Base-by-base conservation (phyloP, 2,797 vertebrate species). In the Poliocrania exsul region DNA sequence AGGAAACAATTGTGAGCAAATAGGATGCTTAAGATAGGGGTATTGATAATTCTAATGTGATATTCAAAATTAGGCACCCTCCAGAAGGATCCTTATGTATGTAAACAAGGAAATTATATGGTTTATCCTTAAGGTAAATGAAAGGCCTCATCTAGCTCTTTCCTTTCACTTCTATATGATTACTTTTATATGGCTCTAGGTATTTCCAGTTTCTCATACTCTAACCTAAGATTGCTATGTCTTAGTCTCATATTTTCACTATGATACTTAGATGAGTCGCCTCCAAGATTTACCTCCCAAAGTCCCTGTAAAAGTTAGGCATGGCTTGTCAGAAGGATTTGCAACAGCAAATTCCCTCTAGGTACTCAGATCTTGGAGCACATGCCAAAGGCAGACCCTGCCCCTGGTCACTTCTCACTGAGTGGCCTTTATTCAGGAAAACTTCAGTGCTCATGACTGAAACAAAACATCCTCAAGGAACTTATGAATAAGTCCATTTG, bases 401-500 rank as follows among this genome's bases (percentile, higher is more conserved):
- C 23, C 71, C 33, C 38, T 38, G 38, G 74, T 83, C 56, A 65
- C 20, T 90, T 92, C 54, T 81, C 73, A 21, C 37, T 88, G 57
- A 31, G 53, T 87, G 54, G 87, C 62, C 70, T 80, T 90, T 91
- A 40, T 69, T 91, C 80, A 92, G 67, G 53, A 88, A 92, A 92
- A 28, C 77, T 94, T 88, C 46, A 79, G 53, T 35, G 51, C 64
- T 90, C 58, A 25, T n/a, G 53, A 77, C 64, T 94, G 90, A 96
- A 96, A 93, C 71, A 97, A 97, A 97, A 96, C 93, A 97, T 96
- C 95, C 93, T 96, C 6, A 5, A 96, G 84, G 82, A 96, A 67
- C 91, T 96, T 96, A 95, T 95, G 96, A 96, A 97, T 97, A 95
- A 95, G 81, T 75, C 94, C 93, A 92, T 97, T 97, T 95, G 92